Base-by-base conservation (phyloP, 2,113 vertebrate genomes). In the Podocnemis expansa region DNA sequence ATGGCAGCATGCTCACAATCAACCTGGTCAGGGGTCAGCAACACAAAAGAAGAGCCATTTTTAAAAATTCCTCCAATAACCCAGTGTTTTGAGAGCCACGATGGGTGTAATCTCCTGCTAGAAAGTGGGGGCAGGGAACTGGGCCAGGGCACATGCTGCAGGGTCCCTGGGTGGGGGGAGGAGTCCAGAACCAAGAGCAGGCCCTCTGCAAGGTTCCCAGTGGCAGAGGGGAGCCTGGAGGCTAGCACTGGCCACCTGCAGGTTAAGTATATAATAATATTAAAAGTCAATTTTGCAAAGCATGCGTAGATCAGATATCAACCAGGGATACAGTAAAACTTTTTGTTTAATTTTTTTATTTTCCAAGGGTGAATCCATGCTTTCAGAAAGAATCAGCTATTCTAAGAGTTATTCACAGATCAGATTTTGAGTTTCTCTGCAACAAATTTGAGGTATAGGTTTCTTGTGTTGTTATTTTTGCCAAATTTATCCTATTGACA, bases 371-470 rank as follows among this genome's bases (percentile, higher is more conserved):
- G 93, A 93, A 93, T 49, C 58, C 90, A 93, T n/a, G 58, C 41
- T 84, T 63, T 79, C 56, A 85, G 85, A 94, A 56, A 97, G 38
- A 94, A 95, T 90, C 75, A 87, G 80, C 47, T 91, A 27, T 80
- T 96, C 96, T 85, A 94, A 51, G 96, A 97, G 56, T 63, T 31
- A 27, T 92, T 91, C 93, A 92, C 76, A 96, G 89, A 92, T 58
- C 84, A 93, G 89, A 92, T 94, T 96, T 93, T 93, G 54, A 91
- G 47, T 95, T 93, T 96, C 91, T 97, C 94, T 92, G 95, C 89
- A 93, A 84, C 87, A 81, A 96, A 96, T 97, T 91, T 96, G 95
- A 82, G 96, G 90, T 94, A 81, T 47, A 84, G 38, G 79, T 41
- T 90, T 91, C 95, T 79, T 89, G 49, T 43, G 49, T 90, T 63